Base-by-base conservation (phyloP, 2,113 vertebrate species). In the Gila orcuttii region DNA sequence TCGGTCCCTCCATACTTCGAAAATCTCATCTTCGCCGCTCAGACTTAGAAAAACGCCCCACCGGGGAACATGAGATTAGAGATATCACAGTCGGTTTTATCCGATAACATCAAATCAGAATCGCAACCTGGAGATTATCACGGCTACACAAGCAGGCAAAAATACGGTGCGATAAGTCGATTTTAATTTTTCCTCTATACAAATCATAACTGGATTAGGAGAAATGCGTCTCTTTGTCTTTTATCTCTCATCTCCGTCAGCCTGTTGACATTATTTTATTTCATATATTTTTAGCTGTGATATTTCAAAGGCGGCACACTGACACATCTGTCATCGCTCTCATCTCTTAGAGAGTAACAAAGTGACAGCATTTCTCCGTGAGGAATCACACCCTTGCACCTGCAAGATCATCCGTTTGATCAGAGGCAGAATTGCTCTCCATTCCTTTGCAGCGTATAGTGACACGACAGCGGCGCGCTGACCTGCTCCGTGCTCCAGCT, bases 151-250 rank as follows among this genome's bases (percentile, higher is more conserved):
- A 77, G 68, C 60, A 83, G 52, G 39, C 23, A 64, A 74, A 28
- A 85, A 83, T 42, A 33, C 47, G 6, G 50, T 33, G 21, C 11
- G 78, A 28, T 33, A 33, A 62, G 17, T 66, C 19, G 36, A 28
- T 79, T 69, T 79, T 25, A 45, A 33, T 82, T 83, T 79, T 79
- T 45, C 62, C 47, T 79, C 42, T 52, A 83, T 81, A 81, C 23
- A 83, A 45, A 79, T 55, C 59, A 4, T 79, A 77, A 86, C 75
- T 62, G 80, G 80, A 86, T 86, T 83, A 88, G 55, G 42, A 85
- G 50, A 71, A 83, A 66, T 9, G 25, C 31, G 19, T 55, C 59
- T 83, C 52, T 68, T 42, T 69, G 59, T 75, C 57, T 31, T 83
- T 86, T 83, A 64, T 71, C 74, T 73, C 4, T 62, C 76, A 83